Conservation (phyloP, 2,888 invertebrate species). For the Aspidiotus destructor region DNA sequence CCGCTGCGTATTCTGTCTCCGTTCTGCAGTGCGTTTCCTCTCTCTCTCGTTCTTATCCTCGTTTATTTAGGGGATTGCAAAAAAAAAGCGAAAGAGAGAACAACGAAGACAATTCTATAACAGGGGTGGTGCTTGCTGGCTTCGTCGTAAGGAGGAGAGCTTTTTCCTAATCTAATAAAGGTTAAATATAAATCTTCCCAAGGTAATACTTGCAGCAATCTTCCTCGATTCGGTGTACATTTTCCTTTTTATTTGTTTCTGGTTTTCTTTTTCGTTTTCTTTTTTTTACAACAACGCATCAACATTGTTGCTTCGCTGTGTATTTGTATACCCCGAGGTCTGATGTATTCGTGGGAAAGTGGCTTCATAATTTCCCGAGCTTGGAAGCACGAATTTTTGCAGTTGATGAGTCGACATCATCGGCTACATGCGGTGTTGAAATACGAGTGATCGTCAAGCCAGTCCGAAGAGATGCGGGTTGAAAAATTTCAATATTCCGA, state of each 20-base stretch:
- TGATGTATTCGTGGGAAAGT: too few relatives aligned
- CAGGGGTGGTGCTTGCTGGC: not conserved
- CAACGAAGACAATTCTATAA: conserved; percentile 5
- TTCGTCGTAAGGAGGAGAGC: conserved; percentile 2
- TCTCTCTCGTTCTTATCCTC: not conserved
- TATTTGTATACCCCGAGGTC: too few relatives aligned
- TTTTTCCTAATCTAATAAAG: conserved; percentile 31
- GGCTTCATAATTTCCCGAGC: too few relatives aligned
- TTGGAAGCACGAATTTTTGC: too few relatives aligned
- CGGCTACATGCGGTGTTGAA: too few relatives aligned
- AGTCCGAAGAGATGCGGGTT: too few relatives aligned
- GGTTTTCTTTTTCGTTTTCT: not conserved
- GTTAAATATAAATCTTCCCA: conserved; percentile 31
- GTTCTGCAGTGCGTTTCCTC: too few relatives aligned
- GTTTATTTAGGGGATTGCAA: not conserved
- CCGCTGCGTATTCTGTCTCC: conserved; percentile 1
- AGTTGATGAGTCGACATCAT: too few relatives aligned
- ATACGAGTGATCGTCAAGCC: too few relatives aligned
- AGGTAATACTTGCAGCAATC: conserved; percentile 28
- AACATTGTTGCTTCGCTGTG: too few relatives aligned
- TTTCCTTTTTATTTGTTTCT: not conserved
- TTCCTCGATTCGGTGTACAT: conserved; percentile 7
- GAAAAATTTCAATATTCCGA: too few relatives aligned
- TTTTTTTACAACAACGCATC: not conserved
- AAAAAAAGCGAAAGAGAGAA: not conserved